These are phyloP conservation scores for Trichoplax adhaerens DNA, from an alignment of 37 sponge, comb jelly and placozoan species.

Conservation along the genomic window DNA sequence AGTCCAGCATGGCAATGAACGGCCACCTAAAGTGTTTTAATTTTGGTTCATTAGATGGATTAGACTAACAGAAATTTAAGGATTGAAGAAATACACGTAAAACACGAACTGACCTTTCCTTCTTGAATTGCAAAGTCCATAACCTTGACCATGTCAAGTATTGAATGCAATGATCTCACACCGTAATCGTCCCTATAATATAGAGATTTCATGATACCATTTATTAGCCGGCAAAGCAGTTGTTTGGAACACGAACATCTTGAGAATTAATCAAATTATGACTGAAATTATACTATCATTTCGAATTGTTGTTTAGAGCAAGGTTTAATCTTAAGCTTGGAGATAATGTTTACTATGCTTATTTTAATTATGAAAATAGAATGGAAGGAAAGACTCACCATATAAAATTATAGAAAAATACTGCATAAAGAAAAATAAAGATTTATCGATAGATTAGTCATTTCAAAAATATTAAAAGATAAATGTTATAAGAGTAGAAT, in stretches of 20 bases:
- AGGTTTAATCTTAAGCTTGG: too few species aligned
- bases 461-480: too few species aligned
- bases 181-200: slow-evolving; percentile 53
- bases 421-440: slow-evolving; percentile 1
- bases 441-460: too few species aligned
- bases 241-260: too few species aligned
- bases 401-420: slow-evolving; percentile 66
- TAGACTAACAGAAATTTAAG: not conserved
- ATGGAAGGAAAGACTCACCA: slow-evolving; percentile 17
- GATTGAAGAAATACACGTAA: not conserved
- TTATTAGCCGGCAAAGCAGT: too few species aligned
- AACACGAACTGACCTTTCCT: slow-evolving; percentile 29
- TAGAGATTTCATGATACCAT: too few species aligned
- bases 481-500: too few species aligned
- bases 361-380: too few species aligned
- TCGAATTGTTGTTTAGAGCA: too few species aligned
- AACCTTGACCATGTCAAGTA: slow-evolving; percentile 86
- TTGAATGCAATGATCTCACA: slow-evolving; percentile 34
- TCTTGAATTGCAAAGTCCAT: slow-evolving; percentile 57
- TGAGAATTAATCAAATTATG: too few species aligned
- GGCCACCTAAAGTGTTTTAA: slow-evolving; percentile 22
- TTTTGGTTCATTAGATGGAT: not conserved
- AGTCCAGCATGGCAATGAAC: slow-evolving; percentile 89
- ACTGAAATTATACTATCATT: too few species aligned
- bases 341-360: too few species aligned